A percentile compares a stretch with the other conserved stretches of the same genome.
These are phyloP conservation scores for Odontothrips loti DNA, from an alignment of 2,888 invertebrate species.

Conservation along the genomic window DNA sequence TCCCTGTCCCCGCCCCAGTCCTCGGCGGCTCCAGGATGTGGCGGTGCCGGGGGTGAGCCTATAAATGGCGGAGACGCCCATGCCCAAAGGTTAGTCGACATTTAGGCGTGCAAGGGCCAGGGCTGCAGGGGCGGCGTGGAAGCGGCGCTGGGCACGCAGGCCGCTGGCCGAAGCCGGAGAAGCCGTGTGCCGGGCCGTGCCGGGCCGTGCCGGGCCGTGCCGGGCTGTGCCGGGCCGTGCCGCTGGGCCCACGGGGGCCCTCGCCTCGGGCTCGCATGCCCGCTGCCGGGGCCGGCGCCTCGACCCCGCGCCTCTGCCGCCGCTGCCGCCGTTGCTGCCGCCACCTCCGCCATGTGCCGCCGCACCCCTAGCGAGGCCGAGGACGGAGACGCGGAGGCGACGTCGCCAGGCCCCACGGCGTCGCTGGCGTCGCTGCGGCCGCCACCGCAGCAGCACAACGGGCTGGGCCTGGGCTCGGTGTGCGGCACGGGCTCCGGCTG, in stretches of 20 bases:
- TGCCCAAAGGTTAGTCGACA: conserved; percentile 22
- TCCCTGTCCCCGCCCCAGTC: background rate
- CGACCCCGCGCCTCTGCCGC: background rate
- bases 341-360: background rate
- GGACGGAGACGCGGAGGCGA: background rate
- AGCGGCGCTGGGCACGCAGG: background rate
- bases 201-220: too few relatives aligned
- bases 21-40: too few relatives aligned
- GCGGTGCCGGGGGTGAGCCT: background rate
- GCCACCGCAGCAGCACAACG: background rate
- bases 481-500: background rate
- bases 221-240: too few relatives aligned
- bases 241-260: background rate
- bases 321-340: background rate
- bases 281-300: background rate
- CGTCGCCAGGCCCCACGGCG: conserved; percentile 14
- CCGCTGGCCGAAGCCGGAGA: background rate
- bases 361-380: background rate
- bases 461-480: background rate
- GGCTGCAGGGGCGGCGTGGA: background rate
- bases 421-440: background rate
- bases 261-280: background rate
- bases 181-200: too few relatives aligned
- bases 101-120: background rate
- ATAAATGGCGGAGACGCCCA: background rate